phyloP scores from a whole-genome alignment of 2,888 invertebrate species.

The Cordylochernes scorpioides region DNA sequence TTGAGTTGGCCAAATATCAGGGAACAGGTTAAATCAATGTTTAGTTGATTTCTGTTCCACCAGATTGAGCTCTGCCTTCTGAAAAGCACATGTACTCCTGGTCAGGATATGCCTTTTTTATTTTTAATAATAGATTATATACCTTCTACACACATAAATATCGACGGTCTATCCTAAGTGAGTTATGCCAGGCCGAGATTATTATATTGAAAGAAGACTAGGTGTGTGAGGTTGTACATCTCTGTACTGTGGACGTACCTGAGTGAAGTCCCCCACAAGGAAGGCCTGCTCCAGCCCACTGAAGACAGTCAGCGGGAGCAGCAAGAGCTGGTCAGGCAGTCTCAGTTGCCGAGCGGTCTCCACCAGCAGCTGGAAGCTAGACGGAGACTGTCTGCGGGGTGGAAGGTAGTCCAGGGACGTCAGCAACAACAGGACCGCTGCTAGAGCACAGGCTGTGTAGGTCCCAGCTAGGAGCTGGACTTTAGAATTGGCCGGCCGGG shows the following conservation, averaged over 20 bases:
- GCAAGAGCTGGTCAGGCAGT: slow-evolving; percentile 65
- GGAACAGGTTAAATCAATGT: too few relatives aligned
- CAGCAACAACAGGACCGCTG: slow-evolving; percentile 27
- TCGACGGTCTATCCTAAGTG: slow-evolving; percentile 1
- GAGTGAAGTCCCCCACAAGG: slow-evolving; percentile 42
- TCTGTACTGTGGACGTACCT: slow-evolving; percentile 23
- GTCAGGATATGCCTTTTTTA: too few relatives aligned
- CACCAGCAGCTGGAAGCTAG: slow-evolving; percentile 32
- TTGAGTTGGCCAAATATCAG: too few relatives aligned
- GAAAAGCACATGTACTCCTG: too few relatives aligned
- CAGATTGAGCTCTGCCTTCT: too few relatives aligned
- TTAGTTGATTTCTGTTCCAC: too few relatives aligned
- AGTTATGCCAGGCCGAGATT: too few relatives aligned
- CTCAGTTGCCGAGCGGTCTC: slow-evolving; percentile 71
- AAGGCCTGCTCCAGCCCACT: slow-evolving; percentile 94
- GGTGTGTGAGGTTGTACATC: too few relatives aligned
- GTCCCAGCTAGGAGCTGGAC: slow-evolving; percentile 68
- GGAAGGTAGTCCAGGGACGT: slow-evolving; percentile 8
- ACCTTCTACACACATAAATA: too few relatives aligned
- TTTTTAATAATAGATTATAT: too few relatives aligned
- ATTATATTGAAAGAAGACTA: too few relatives aligned
- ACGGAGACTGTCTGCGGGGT: background rate
- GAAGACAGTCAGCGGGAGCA: slow-evolving; percentile 83
- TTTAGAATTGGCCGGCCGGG: slow-evolving; percentile 28
- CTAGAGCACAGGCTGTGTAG: slow-evolving; percentile 56